Evolutionary conservation across 2,888 invertebrate species (phyloP).

Genomic region (Altica lythri): DNA sequence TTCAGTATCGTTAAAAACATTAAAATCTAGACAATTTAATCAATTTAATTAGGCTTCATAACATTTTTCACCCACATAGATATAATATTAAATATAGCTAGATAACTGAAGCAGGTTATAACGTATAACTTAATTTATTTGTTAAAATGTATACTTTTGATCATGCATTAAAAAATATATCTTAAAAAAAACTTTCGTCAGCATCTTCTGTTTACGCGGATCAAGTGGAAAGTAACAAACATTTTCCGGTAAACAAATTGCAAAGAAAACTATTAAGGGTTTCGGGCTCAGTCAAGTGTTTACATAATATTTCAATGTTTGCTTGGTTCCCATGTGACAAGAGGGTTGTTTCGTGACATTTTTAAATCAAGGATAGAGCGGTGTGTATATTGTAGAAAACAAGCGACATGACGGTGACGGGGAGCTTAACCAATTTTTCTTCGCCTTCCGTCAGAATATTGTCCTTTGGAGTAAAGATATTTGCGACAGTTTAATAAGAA

Average conservation of each 20-base stretch:
- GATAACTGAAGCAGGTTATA: no score
- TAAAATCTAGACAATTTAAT: no score
- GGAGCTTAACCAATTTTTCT: conserved; percentile 7
- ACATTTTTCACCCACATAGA: no score
- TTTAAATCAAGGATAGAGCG: conserved; percentile 31
- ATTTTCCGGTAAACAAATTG: conserved; percentile 23
- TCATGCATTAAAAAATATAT: background rate
- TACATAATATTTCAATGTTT: conserved; percentile 44
- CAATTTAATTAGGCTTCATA: no score
- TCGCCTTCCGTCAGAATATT: conserved; percentile 5
- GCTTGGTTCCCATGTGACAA: conserved; percentile 34
- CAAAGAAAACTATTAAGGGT: conserved; percentile 35
- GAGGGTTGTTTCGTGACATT: conserved; percentile 30
- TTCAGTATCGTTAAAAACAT: no score
- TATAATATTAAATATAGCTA: no score
- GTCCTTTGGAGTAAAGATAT: background rate
- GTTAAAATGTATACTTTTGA: no score
- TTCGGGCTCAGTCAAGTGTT: conserved; percentile 38
- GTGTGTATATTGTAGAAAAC: background rate
- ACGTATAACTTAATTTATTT: no score
- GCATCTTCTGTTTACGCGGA: conserved; percentile 26
- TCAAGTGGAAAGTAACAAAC: conserved; percentile 36
- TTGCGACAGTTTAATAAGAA: conserved; percentile 5
- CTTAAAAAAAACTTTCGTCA: conserved; percentile 19
- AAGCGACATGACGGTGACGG: background rate